Base-by-base conservation (phyloP, 2,888 invertebrate genomes). In the Synanthedon vespiformis region DNA sequence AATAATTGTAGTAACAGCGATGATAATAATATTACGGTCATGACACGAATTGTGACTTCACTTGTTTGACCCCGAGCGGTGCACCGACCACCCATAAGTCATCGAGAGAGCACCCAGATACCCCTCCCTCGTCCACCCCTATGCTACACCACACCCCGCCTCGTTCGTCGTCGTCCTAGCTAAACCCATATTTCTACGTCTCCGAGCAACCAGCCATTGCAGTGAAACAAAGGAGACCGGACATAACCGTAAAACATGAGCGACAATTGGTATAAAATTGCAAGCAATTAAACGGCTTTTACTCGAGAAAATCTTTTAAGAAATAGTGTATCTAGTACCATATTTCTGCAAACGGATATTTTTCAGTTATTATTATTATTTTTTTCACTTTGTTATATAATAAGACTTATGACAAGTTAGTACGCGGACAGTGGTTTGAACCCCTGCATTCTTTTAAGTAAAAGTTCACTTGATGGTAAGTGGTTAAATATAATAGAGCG, bases 171-270 rank as follows among this genome's bases (percentile, higher is more conserved):
- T 53, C 55, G 54, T 58, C 52, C 58, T 55, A 57, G 58, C 63
- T 62, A 65, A 70, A 68, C 70, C 73, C 67, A 75, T 73, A 74
- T 73, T 68, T 73, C 68, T 60, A 60, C 61, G 71, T 72, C 65
- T 62, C 52, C 40, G 53, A 64, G 57, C 59, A 63, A 61, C 14
- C 12, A 13, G 44, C 44, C n/a, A 44, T 44, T 44, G 63, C 64
- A 62, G 57, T 58, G 64, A 61, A 69, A 70, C 70, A 72, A 65
- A 60, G 44, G 44, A n/a, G 58, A 66, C 56, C 58, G 63, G 68
- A 66, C 67, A 63, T 55, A 57, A 56, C 59, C 51, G 54, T 64
- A 64, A 63, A 61, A 65, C 64, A 67, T 63, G 11, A 14, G 14
- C 44, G 44, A 44, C 44, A 44, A 44, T 44, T 44, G 44, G 13